Conservation (phyloP, 2,113 vertebrate genomes). For the Bambusicola thoracicus region DNA sequence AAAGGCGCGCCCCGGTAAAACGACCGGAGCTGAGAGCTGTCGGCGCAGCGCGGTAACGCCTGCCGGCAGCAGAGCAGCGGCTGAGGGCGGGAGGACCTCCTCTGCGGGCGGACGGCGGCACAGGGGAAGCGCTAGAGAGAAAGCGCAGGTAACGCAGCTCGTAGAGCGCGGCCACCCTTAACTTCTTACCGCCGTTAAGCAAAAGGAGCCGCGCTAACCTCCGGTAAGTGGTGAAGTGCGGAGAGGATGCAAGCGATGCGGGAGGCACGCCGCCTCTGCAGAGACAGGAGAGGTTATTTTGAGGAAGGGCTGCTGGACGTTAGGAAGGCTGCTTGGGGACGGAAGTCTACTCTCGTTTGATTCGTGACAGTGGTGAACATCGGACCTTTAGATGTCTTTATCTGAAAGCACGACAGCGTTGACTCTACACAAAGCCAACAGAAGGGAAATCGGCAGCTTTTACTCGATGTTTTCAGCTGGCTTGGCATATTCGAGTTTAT, state of each 20-base stretch:
- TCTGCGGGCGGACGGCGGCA: background rate
- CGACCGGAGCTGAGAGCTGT: accelerated
- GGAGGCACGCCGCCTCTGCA: too few species aligned
- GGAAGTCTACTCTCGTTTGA: background rate
- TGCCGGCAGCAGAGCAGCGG: background rate
- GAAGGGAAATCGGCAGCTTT: background rate
- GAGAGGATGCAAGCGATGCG: accelerated
- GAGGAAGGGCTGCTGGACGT: background rate
- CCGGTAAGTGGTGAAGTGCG: background rate
- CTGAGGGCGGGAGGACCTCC: background rate
- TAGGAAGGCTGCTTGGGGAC: background rate
- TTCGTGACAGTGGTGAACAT: too few species aligned
- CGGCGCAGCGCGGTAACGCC: accelerated
- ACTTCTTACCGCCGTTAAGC: too few species aligned
- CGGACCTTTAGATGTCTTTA: background rate
- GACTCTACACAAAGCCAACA: background rate
- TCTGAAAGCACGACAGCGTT: background rate
- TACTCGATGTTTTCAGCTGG: background rate
- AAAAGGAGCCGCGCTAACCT: background rate
- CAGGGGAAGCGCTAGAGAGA: too few species aligned
- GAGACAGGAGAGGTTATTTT: background rate
- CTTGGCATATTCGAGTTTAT: background rate
- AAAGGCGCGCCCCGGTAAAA: accelerated
- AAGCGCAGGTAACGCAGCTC: background rate
- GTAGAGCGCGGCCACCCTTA: background rate